Evolutionary conservation across 2,113 vertebrate genomes (phyloP), one percentile per base, ranked within the genome.

Genomic region (Tauraco erythrolophus): DNA sequence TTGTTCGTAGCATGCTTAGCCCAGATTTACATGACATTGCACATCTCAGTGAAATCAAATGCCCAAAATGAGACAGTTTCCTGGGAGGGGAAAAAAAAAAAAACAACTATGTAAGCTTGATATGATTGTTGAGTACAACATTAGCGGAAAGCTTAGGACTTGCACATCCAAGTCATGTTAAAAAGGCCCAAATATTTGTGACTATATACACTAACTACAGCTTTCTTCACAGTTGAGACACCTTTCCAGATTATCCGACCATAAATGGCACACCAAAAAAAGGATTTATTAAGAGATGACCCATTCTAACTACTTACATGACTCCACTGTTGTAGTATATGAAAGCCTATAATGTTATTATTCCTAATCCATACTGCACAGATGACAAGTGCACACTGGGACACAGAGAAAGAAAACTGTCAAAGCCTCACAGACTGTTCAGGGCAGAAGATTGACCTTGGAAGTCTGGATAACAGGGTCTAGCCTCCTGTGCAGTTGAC

Each of bases 1-100:
- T 31, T 84, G 14, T 75, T 88, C 8, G 1, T 30, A 81, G 35
- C 3, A 31, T 62, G 14, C 35, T 71, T 66, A 78, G 30, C 35
- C 9, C 23, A 65, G 17, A 28, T 39, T 33, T 50, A 33, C 19
- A 3, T 35, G 15, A 24, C 41, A 60, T 68, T 75, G 91, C 82
- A 62, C 23, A 83, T 15, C 21, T 11, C 3, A 86, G 11, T 48
- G 30, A 86, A 81, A 84, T 62, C 6, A 77, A 70, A 75, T 18
- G 6, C 14, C 78, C 16, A 18, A 58, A 89, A 72, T 43, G 6
- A 76, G 94, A 71, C 1, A 43, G 14, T 80, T 89, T 79, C 8
- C 10, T 4, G 3, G 7, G 3, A 19, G 19, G 16, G 30, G 16
- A 16, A 14, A 1, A 0, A 6, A 53, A 54, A 48, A 53, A 54